Percentiles rank a stretch among this genome's conserved stretches.
Conservation (phyloP, 2,888 invertebrate species). For the Netelia fuscicornis region DNA sequence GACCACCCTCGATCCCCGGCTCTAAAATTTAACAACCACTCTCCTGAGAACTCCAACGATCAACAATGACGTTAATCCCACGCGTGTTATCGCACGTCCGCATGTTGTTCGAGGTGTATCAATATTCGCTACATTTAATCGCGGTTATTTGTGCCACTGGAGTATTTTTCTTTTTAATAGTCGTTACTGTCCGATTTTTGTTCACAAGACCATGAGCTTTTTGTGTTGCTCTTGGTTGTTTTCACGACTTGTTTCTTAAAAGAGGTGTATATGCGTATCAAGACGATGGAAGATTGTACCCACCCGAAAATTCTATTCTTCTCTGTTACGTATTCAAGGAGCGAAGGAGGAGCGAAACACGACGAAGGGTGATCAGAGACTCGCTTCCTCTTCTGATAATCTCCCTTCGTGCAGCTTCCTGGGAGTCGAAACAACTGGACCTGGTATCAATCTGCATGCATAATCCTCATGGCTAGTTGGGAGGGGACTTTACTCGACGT, state of each 20-base stretch:
- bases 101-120: no score
- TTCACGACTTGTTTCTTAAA: neutral
- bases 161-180: no score
- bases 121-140: no score
- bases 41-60: neutral
- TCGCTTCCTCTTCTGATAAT: slow-evolving; percentile 57
- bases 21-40: neutral
- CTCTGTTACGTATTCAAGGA: slow-evolving; percentile 56
- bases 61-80: neutral
- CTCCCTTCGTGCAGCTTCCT: slow-evolving; percentile 63
- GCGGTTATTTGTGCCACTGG: no score
- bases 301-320: slow-evolving; percentile 2
- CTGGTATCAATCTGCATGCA: slow-evolving; percentile 72
- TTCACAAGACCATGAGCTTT: no score
- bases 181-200: no score
- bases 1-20: neutral
- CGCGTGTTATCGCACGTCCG: neutral
- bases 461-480: slow-evolving; percentile 64
- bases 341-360: neutral
- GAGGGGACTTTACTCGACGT: neutral
- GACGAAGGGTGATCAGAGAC: neutral
- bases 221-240: no score
- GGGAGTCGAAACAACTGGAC: slow-evolving; percentile 71
- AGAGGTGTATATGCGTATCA: neutral
- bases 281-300: neutral